Base-by-base conservation (phyloP, 2,797 vertebrate species). In the Onychomys torridus region DNA sequence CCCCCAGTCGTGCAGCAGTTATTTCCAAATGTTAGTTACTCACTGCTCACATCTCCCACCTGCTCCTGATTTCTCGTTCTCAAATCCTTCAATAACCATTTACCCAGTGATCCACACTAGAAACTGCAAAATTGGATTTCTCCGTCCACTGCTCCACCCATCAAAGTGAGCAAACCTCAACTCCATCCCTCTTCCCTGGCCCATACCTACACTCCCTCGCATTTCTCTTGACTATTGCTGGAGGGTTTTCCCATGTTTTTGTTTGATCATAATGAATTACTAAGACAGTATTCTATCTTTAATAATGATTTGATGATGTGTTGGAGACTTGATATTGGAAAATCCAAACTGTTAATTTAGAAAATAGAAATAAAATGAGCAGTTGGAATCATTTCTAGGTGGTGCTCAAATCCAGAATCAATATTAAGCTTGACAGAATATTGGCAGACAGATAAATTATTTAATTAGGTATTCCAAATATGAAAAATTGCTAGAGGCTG, bases 291-390 rank as follows among this genome's bases (percentile, higher is more conserved):
- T 19, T 81, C 5, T 84, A 11, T 83, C 43, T 92, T 77, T 89
- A 94, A 95, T 82, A 90, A 55, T 96, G 43, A 76, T 93, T 63
- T 78, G 71, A 49, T 85, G 79, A 81, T 55, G 40, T 8, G 7
- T 67, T 82, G 34, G 29, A 93, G 67, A 90, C 32, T 73, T 77
- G 46, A 43, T 90, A 61, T n/a, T 69, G 61, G 29, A 96, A 96
- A 46, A 57, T 65, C 85, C 55, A 88, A 96, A 79, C n/a, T 59
- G n/a, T 57, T 94, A 21, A 84, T 88, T 95, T 88, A 93, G 49
- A 88, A 93, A 84, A 43, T 67, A 76, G 52, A 96, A 97, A 93
- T 69, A 77, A 97, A 96, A 96, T 88, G 86, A 83, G 69, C 63
- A 91, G 13, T 63, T 93, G 23, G 27, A 65, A 93, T 81, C 6